Evolutionary conservation across 2,113 vertebrate genomes (phyloP).

Genomic region (Bettongia penicillata): DNA sequence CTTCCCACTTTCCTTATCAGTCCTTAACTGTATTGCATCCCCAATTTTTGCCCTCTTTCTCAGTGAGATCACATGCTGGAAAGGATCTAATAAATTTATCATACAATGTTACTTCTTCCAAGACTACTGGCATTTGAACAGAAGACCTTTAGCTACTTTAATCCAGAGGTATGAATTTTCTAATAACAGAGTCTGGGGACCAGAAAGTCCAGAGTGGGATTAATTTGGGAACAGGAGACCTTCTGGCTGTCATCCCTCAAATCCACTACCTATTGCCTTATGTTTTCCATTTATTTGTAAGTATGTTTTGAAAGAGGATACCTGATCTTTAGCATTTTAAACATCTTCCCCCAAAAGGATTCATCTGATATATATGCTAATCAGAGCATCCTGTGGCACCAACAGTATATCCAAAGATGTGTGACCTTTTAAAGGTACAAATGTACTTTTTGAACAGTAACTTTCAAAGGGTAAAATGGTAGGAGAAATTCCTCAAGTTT

Average conservation of each 20-base stretch:
- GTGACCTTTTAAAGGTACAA: neutral
- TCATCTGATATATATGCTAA: neutral
- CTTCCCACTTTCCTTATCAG: neutral
- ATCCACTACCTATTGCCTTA: neutral
- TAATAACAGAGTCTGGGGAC: neutral
- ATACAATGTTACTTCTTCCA: neutral
- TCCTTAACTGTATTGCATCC: neutral
- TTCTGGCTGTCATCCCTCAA: neutral
- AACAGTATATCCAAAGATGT: neutral
- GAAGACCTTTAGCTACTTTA: neutral
- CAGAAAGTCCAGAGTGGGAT: neutral
- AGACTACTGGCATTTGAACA: neutral
- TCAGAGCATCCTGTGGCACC: neutral
- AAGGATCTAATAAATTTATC: slow-evolving; percentile 20
- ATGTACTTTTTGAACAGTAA: neutral
- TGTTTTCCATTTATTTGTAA: neutral
- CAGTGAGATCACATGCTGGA: neutral
- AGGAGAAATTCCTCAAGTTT: neutral
- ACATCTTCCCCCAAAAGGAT: neutral
- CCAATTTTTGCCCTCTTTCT: neutral
- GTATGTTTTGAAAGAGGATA: neutral
- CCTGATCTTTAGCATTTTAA: neutral
- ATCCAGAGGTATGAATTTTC: neutral
- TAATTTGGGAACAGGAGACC: neutral
- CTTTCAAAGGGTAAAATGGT: neutral